Evolutionary conservation across 2,113 vertebrate genomes (phyloP), one percentile per base, ranked within the genome.

Genomic region (Abramis brama): DNA sequence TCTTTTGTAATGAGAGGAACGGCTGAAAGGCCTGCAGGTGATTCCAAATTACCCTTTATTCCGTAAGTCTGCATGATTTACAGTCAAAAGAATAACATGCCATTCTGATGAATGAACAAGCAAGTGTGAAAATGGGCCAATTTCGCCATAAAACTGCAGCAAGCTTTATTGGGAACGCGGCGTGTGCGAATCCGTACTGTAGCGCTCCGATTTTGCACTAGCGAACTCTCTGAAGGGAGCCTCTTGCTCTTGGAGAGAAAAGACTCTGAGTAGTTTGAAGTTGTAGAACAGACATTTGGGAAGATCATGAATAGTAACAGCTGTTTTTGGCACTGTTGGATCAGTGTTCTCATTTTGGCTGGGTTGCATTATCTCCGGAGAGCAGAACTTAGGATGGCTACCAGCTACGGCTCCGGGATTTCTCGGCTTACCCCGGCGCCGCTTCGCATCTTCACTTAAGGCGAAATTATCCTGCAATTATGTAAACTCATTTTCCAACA

Each of bases 351-450:
- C 83, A 82, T 30, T 86, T 82, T 78, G 79, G 83, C 88, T 66
- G 88, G 81, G 78, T 78, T 82, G 86, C 89, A 91, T 93, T 95
- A 95, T 95, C 94, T 91, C 91, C 87, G 59, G 88, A 88, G 84
- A 85, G 87, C 94, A 95, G 93, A 78, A 90, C 90, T 89, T 75
- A 85, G 86, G 85, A 93, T 92, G 89, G 93, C 92, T 93, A 91
- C 90, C 89, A 93, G 92, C 93, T 92, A 93, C 92, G 92, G 92
- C 86, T 86, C 87, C 89, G 90, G 92, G 92, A 94, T 94, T 94
- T 94, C 89, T 89, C 83, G 91, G 91, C 90, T 93, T 92, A 91
- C 92, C 91, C 89, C 91, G 85, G 89, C 89, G 92, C 89, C 86
- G 89, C 86, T 25, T 83, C 90, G 85, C 83, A 80, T 80, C 36